Evolutionary conservation across 2,888 invertebrate species (phyloP), one percentile per base, ranked within the genome.

Genomic region (Xylota sylvarum): DNA sequence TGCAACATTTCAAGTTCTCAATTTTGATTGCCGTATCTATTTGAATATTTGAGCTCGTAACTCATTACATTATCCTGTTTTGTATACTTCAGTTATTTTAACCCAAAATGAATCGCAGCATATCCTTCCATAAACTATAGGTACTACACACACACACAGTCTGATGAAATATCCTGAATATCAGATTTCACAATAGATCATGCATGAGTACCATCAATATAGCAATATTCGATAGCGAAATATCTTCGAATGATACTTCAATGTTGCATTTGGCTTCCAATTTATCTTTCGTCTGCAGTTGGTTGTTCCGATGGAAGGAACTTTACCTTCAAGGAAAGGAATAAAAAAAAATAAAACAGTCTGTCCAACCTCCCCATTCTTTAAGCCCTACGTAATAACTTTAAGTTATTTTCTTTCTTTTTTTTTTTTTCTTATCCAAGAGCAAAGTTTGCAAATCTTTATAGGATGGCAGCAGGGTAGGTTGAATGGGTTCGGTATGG

Each of bases 171-270:
- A 67, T 40, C 62, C 46, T 46, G 58, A 69, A 70, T 37, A 76
- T 56, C 67, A 46, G 48, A 77, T 81, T 81, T 67, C 55, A 67
- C 81, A 73, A 78, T 81, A 56, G 46, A 82, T 78, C 69, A 56
- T 76, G 55, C 69, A 37, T 35, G 60, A 80, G 79, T 65, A 46
- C 72, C 76, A 64, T 81, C 60, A 60, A 82, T 86, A 69, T 77
- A 73, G 69, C 81, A 81, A 85, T 81, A 81, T 81, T 74, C 69
- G 85, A 77, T 77, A 67, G 32, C 35, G 30, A 67, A 85, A 81
- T 74, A 67, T 60, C 30, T 72, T 67, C 60, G 12, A 72, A 72
- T 48, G 78, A 62, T 79, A 50, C 76, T 85, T 76, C 32, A 85
- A 74, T 69, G 46, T 69, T 81, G 76, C 76, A 72, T 48, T 72